phyloP scores from a whole-genome alignment of 2,113 vertebrate species.

The Taxidea taxus region DNA sequence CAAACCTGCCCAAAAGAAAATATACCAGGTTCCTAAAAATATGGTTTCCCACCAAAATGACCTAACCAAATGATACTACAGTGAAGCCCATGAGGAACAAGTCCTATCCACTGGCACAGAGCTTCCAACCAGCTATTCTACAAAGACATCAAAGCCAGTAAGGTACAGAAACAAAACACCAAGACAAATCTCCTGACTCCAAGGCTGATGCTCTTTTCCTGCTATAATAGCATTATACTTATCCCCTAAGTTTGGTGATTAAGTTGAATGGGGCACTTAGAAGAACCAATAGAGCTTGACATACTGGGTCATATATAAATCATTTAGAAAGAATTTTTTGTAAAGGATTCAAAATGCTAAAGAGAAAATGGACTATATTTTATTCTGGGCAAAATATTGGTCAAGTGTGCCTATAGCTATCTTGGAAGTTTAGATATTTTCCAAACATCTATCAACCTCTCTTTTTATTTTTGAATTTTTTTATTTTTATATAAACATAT shows the following conservation, averaged over 20 bases:
- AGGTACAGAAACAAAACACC: background rate
- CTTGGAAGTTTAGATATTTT: background rate
- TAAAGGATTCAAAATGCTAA: background rate
- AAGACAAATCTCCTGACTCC: background rate
- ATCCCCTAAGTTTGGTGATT: no score
- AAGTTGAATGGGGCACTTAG: background rate
- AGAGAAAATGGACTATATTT: background rate
- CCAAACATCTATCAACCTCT: background rate
- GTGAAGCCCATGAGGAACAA: background rate
- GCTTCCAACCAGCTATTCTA: background rate
- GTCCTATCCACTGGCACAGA: background rate
- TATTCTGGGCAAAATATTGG: background rate
- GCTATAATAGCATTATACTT: background rate
- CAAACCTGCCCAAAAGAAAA: background rate
- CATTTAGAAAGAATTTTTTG: background rate
- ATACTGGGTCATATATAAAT: no score
- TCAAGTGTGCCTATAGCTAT: background rate
- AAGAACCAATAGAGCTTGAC: background rate
- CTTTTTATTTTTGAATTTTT: no score
- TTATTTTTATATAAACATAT: no score
- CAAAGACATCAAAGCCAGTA: background rate
- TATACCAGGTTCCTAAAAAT: no score
- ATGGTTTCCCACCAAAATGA: background rate
- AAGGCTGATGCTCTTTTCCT: background rate
- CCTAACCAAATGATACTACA: background rate